phyloP scores from a whole-genome alignment of 2,888 invertebrate species.

The Prenolepis imparis region DNA sequence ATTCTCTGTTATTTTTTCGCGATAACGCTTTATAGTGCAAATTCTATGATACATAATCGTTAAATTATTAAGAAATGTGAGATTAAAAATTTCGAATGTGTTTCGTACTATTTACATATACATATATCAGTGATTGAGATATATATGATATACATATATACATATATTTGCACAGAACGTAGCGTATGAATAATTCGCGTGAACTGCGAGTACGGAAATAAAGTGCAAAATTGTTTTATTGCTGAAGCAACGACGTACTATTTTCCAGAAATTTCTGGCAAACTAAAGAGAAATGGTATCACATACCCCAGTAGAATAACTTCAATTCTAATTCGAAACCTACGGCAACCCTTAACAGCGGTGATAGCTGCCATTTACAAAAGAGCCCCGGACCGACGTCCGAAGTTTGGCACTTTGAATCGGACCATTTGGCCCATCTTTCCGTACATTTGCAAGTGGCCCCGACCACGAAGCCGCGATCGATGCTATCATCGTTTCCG shows the following conservation, averaged over 20 bases:
- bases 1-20: neutral
- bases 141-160: no score
- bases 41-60: neutral
- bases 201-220: slow-evolving; percentile 37
- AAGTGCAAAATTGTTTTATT: slow-evolving; percentile 38
- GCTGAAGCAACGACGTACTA: neutral
- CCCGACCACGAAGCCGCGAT: slow-evolving; percentile 57
- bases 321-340: slow-evolving; percentile 60
- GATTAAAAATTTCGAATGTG: neutral
- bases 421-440: slow-evolving; percentile 66
- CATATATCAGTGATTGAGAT: neutral
- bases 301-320: slow-evolving; percentile 48
- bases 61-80: slow-evolving; percentile 13
- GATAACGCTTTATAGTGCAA: neutral
- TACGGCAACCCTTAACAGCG: slow-evolving; percentile 54
- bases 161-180: neutral
- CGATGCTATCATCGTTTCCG: slow-evolving; percentile 58
- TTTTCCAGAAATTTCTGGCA: slow-evolving; percentile 5
- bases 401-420: slow-evolving; percentile 69
- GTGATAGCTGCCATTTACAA: slow-evolving; percentile 66
- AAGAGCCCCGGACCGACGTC: slow-evolving; percentile 56
- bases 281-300: slow-evolving; percentile 33
- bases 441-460: slow-evolving; percentile 66
- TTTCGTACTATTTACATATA: no score
- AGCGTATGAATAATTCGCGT: slow-evolving; percentile 36